Percentiles rank a stretch among this genome's conserved stretches.
phyloP scores from a whole-genome alignment of 2,797 vertebrate species.

The Rhynchotus rufescens region DNA sequence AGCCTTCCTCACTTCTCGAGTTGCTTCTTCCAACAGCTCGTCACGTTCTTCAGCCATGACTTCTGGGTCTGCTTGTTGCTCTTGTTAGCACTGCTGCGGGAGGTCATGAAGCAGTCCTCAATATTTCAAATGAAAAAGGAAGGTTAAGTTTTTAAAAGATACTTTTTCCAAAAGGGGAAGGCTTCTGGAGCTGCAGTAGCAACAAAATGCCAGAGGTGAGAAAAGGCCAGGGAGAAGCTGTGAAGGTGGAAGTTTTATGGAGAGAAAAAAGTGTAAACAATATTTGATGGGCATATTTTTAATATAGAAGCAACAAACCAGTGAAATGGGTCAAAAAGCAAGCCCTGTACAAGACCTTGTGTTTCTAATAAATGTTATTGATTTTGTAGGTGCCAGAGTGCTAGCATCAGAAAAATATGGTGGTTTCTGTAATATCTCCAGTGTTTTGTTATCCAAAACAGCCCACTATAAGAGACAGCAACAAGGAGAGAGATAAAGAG shows the following conservation, averaged over 20 bases:
- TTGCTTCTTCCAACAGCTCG: no score
- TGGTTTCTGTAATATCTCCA: not conserved
- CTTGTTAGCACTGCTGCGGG: no score
- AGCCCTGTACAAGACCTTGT: not conserved
- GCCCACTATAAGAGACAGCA: not conserved
- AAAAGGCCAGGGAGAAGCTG: not conserved
- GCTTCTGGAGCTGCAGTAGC: not conserved
- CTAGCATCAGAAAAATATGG: not conserved
- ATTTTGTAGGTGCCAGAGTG: not conserved
- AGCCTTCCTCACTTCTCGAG: not conserved
- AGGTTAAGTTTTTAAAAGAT: not conserved
- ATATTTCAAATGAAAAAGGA: not conserved
- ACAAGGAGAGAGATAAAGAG: not conserved
- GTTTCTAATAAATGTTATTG: slow-evolving; percentile 20
- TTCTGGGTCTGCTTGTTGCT: not conserved
- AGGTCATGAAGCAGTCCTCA: not conserved
- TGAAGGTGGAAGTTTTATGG: not conserved
- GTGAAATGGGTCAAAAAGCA: not conserved
- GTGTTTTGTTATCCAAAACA: slow-evolving; percentile 25
- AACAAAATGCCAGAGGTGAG: not conserved
- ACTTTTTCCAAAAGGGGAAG: not conserved
- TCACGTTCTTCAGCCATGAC: no score
- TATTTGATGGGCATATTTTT: not conserved
- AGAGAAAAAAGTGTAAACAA: not conserved
- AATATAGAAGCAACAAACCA: not conserved